These are phyloP conservation scores for Gymnorhina tibicen DNA, from an alignment of 2,113 vertebrate genomes.

Conservation along the genomic window DNA sequence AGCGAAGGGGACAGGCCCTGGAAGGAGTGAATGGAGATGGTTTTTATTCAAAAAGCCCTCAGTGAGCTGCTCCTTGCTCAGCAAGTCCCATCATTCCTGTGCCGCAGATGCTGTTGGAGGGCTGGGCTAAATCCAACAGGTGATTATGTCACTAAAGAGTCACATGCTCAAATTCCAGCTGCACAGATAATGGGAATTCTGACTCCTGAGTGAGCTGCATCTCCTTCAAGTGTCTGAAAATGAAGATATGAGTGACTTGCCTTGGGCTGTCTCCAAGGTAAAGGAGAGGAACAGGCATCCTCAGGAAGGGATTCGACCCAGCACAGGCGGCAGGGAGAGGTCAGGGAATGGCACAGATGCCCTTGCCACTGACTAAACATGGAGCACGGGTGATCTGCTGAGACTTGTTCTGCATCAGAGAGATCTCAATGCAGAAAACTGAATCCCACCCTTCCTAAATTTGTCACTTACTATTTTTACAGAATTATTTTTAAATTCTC, in stretches of 20 bases:
- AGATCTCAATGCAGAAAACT: not conserved
- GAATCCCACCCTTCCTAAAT: not conserved
- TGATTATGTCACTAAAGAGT: not conserved
- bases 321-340: not conserved
- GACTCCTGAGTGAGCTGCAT: not conserved
- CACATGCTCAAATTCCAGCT: not conserved
- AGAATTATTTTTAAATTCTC: not conserved
- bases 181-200: not conserved
- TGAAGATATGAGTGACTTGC: not conserved
- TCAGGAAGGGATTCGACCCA: not conserved
- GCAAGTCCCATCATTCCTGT: not conserved
- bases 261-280: not conserved
- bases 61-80: not conserved
- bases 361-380: not conserved
- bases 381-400: not conserved
- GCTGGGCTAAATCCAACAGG: not conserved
- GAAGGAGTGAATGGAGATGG: not conserved
- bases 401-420: not conserved
- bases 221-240: not conserved
- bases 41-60: not conserved
- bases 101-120: not conserved
- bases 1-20: not conserved
- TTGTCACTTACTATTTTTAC: not conserved
- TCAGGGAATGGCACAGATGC: not conserved
- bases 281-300: not conserved